Percentiles rank a stretch among this genome's conserved stretches.
Evolutionary conservation across 2,113 vertebrate genomes (phyloP).

Genomic region (Vanacampus margaritifer): DNA sequence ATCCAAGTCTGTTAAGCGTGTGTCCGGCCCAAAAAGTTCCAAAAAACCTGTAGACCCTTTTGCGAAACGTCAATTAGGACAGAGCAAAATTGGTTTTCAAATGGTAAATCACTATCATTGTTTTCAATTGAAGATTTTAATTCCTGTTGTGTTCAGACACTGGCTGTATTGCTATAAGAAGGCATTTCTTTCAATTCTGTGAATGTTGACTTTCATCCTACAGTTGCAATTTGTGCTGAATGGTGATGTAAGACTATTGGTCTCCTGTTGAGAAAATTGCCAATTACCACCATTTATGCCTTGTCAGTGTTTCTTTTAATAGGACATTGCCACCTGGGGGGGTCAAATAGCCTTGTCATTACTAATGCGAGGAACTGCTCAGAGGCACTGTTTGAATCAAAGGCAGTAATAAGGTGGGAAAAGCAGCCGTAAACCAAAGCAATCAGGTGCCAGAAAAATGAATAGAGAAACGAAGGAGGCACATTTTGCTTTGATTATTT

Average conservation of each 20-base stretch:
- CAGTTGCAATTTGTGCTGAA: constrained; percentile 12
- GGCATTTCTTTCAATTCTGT: background rate
- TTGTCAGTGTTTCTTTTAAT: constrained; percentile 46
- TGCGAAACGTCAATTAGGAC: background rate
- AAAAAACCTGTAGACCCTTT: too few species aligned
- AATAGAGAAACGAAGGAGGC: background rate
- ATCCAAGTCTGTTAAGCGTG: too few species aligned
- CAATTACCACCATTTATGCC: constrained; percentile 37
- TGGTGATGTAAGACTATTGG: constrained; percentile 39
- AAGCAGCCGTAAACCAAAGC: constrained; percentile 19
- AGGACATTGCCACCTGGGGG: constrained; percentile 31
- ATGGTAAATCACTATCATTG: background rate
- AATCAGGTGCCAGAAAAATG: background rate
- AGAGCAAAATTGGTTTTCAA: background rate
- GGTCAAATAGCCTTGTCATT: constrained; percentile 35
- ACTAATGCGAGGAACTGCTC: constrained; percentile 28
- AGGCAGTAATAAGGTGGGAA: constrained; percentile 37
- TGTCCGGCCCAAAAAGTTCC: too few species aligned
- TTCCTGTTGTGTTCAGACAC: background rate
- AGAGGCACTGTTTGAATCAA: constrained; percentile 36
- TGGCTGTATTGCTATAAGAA: background rate
- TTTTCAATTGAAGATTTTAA: background rate
- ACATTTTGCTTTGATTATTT: background rate
- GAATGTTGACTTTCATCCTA: background rate
- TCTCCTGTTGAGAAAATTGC: constrained; percentile 35